Percentiles rank a stretch among this genome's conserved stretches.
Evolutionary conservation across 2,113 vertebrate species (phyloP).

Genomic region (Leucopsar rothschildi): DNA sequence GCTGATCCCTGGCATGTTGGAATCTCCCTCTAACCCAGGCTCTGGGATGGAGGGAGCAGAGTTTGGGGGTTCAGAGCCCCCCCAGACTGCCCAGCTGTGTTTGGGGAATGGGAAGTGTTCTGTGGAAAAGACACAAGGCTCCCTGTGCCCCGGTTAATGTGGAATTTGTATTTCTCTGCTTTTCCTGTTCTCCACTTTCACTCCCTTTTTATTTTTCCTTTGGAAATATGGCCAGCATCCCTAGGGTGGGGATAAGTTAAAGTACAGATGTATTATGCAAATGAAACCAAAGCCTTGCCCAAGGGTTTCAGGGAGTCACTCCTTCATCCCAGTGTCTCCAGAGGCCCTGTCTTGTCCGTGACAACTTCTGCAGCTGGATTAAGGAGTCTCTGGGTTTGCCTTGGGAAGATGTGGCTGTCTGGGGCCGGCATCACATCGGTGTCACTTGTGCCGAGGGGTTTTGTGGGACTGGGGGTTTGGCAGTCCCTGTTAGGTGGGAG

Average conservation of each 20-base stretch:
- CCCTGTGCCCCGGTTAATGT: background rate
- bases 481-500: background rate
- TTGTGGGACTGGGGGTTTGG: background rate
- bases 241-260: background rate
- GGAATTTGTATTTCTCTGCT: background rate
- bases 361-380: background rate
- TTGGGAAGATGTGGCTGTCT: background rate
- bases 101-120: background rate
- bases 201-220: background rate
- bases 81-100: background rate
- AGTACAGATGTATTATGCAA: constrained; percentile 15
- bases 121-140: background rate
- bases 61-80: background rate
- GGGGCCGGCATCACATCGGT: rapidly evolving
- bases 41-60: background rate
- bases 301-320: background rate
- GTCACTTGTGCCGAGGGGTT: background rate
- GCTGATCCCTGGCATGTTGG: rapidly evolving
- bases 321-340: background rate
- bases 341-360: background rate
- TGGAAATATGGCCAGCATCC: background rate
- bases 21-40: background rate
- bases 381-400: background rate
- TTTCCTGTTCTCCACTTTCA: background rate
- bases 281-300: constrained; percentile 5